These are phyloP conservation scores for Lochmaea crataegi DNA, from an alignment of 2,888 invertebrate species.

Conservation along the genomic window DNA sequence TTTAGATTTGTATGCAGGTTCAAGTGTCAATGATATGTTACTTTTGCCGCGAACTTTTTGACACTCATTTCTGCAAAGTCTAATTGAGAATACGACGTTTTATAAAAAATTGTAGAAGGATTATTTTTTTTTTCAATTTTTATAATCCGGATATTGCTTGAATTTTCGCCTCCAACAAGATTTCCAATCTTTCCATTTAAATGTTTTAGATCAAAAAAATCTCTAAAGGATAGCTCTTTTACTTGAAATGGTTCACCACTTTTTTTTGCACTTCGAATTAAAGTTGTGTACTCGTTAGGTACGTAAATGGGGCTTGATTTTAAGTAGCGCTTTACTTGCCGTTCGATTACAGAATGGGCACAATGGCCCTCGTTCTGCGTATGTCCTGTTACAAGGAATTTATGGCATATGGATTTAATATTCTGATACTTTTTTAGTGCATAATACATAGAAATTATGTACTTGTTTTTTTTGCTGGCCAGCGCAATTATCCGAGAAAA, in stretches of 20 bases:
- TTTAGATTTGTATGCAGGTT: no score
- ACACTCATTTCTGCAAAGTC: background rate
- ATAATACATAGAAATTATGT: background rate
- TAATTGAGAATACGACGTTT: background rate
- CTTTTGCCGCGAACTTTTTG: no score
- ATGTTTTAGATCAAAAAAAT: background rate
- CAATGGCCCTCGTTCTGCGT: background rate
- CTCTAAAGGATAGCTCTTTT: background rate
- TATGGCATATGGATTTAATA: background rate
- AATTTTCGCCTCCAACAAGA: background rate
- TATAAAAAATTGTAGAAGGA: background rate
- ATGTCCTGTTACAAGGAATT: background rate
- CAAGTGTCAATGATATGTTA: no score
- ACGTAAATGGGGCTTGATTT: background rate
- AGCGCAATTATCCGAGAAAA: background rate
- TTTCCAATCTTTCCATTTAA: background rate
- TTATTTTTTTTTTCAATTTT: background rate
- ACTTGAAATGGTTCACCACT: background rate
- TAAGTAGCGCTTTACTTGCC: background rate
- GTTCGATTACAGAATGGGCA: background rate
- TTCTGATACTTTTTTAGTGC: background rate
- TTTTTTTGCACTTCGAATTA: background rate
- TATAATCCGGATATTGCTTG: background rate
- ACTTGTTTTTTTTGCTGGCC: background rate
- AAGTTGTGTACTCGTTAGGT: background rate